Base-by-base conservation (phyloP, 1,140 invertebrate genomes). In the Brachionus paranguensis region DNA sequence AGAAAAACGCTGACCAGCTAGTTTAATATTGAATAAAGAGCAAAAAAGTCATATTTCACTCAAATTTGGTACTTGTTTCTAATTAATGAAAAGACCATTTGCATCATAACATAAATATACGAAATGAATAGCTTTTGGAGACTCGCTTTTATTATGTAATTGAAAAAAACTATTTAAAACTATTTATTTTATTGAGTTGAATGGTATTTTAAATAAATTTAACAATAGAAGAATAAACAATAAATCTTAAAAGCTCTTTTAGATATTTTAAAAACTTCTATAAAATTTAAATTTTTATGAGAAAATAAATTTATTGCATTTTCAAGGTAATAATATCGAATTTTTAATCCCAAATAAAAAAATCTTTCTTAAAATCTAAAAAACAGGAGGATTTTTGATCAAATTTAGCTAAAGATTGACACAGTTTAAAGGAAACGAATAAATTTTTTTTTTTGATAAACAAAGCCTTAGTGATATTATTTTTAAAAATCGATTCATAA, bases 31-130 rank as follows among this genome's bases (percentile, higher is more conserved):
- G 37, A 72, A 72, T 17, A 41, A 72, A 43, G 2, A 41, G 41
- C 29, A 17, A 72, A 17, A 72, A 20, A 72, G 17, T 72, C 68
- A 43, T 43, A 72, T 72, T 72, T 72, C 68, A 72, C n/a, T 72
- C 37, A 33, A 41, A n/a, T 68, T 68, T 68, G 6, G 33, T 29
- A 68, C 33, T 68, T 24, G 27, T 33, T 68, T 68, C 33, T 68
- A 33, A 68, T 68, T 68, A 41, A 20, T 41, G 33, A 43, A 72
- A 72, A 2, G 2, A 60, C 53, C 17, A 60, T 20, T 60, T 60
- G 53, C 53, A 60, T 60, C 53, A 60, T 17, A 60, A 6, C 20
- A 60, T 20, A 20, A 60, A 60, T 60, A 20, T 20, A 20, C n/a
- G 4, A 60, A 20, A 20, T 27, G 20, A 60, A 60, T 60, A 60